These are phyloP conservation scores for Melieria picta DNA, from an alignment of 2,888 invertebrate genomes.

Conservation along the genomic window DNA sequence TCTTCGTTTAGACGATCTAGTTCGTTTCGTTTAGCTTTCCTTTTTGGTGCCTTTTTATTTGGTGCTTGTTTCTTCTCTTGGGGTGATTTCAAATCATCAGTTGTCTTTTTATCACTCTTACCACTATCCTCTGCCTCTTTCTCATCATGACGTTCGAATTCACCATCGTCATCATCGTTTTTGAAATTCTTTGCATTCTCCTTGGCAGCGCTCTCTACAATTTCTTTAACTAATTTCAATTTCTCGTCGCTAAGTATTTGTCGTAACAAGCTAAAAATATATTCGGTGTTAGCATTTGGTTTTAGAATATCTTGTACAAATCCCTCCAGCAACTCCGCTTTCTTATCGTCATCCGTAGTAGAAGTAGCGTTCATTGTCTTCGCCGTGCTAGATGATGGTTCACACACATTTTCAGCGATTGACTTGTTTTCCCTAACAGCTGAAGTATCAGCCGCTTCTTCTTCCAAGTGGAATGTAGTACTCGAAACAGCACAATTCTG, in stretches of 20 bases:
- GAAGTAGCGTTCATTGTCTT: conserved; percentile 37
- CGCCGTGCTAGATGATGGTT: conserved; percentile 41
- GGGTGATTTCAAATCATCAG: no score
- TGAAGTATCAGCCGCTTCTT: conserved; percentile 5
- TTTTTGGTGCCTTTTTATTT: conserved; percentile 41
- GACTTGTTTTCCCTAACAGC: conserved; percentile 25
- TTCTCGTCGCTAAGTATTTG: conserved; percentile 52
- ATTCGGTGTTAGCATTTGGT: conserved; percentile 48
- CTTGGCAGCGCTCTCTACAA: conserved; percentile 43
- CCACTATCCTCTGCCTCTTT: background rate
- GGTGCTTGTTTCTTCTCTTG: background rate
- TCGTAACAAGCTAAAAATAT: conserved; percentile 49
- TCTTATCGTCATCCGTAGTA: conserved; percentile 41
- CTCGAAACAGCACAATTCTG: conserved; percentile 51
- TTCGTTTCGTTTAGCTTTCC: conserved; percentile 56
- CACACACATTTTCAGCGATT: conserved; percentile 38
- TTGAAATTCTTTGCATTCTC: conserved; percentile 25
- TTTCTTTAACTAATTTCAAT: conserved; percentile 50
- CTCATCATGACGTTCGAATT: conserved; percentile 14
- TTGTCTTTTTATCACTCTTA: background rate
- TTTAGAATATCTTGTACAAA: conserved; percentile 52
- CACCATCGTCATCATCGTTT: conserved; percentile 26
- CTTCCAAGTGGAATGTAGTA: conserved; percentile 43
- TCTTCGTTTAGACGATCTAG: conserved; percentile 74
- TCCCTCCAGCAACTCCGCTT: conserved; percentile 48